Conservation (phyloP, 2,888 invertebrate genomes). For the Drosophila aldrichi region DNA sequence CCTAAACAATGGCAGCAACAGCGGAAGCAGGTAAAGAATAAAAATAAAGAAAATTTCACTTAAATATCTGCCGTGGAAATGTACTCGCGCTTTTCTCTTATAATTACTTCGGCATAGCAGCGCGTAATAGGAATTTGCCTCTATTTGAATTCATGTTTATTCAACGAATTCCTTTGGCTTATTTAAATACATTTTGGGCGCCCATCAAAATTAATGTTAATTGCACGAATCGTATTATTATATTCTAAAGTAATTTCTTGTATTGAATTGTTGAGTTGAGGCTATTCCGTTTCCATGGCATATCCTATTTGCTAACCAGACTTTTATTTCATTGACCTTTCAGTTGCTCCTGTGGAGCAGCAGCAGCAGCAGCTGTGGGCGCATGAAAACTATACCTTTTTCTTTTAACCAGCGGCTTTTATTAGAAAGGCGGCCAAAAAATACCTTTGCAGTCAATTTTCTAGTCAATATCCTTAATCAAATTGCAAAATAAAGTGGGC, state of each 20-base stretch:
- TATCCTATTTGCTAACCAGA: background rate
- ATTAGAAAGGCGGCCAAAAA: background rate
- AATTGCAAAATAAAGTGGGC: slow-evolving; percentile 5
- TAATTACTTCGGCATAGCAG: slow-evolving; percentile 29
- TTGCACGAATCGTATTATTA: slow-evolving; percentile 3
- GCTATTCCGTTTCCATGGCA: background rate
- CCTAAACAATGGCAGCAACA: slow-evolving; percentile 40
- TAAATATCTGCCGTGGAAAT: slow-evolving; percentile 34
- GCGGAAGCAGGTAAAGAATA: slow-evolving; percentile 44
- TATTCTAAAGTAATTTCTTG: slow-evolving; percentile 3
- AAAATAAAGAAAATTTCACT: slow-evolving; percentile 19
- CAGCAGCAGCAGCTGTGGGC: background rate
- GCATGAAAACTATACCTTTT: background rate
- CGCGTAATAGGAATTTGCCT: slow-evolving; percentile 25
- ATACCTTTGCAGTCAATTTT: slow-evolving; percentile 11
- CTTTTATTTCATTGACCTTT: slow-evolving; percentile 1
- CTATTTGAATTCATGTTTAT: slow-evolving; percentile 33
- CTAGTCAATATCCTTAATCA: slow-evolving; percentile 17
- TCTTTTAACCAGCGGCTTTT: background rate
- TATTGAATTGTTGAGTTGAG: background rate
- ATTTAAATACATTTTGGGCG: slow-evolving; percentile 23
- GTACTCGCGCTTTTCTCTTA: slow-evolving; percentile 21
- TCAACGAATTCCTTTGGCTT: slow-evolving; percentile 14
- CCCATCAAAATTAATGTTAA: slow-evolving; percentile 27
- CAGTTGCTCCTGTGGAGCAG: background rate